Percentiles rank a stretch among this genome's conserved stretches.
Conservation (phyloP, 2,113 vertebrate genomes). For the Herpailurus yagouaroundi region DNA sequence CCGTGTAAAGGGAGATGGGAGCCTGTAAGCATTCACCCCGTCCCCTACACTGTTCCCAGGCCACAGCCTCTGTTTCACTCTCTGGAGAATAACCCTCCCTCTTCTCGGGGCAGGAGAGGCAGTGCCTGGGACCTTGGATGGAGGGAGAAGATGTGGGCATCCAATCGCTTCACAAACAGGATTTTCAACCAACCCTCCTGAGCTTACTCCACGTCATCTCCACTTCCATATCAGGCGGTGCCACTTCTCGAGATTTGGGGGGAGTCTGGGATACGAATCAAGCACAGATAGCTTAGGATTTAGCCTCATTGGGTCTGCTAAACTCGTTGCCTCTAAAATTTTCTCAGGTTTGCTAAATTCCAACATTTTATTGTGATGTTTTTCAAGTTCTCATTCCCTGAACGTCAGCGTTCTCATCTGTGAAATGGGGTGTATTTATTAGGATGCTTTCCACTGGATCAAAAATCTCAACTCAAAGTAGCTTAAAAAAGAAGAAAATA, state of each 20-base stretch:
- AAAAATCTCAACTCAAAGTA: background rate
- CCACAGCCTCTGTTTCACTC: background rate
- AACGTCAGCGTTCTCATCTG: background rate
- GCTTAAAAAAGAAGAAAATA: background rate
- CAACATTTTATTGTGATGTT: background rate
- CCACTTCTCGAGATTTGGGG: background rate
- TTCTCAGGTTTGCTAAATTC: background rate
- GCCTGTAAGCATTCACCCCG: background rate
- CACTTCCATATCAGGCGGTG: background rate
- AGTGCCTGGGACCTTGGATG: background rate
- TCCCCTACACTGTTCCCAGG: background rate
- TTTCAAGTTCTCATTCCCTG: background rate
- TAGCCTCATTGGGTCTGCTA: background rate
- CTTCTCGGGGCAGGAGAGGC: background rate
- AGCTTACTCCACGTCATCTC: background rate
- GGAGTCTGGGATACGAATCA: background rate
- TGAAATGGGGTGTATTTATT: background rate
- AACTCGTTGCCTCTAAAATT: background rate
- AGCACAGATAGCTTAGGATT: background rate
- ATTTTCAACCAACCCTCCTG: background rate
- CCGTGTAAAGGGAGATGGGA: rapidly evolving
- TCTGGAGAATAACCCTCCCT: background rate
- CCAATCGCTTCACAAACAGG: background rate
- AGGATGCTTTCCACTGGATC: background rate
- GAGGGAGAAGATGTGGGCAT: background rate